A percentile compares a stretch with the other conserved stretches of the same genome.
Evolutionary conservation across 2,888 invertebrate species (phyloP).

Genomic region (Apodemia zela): DNA sequence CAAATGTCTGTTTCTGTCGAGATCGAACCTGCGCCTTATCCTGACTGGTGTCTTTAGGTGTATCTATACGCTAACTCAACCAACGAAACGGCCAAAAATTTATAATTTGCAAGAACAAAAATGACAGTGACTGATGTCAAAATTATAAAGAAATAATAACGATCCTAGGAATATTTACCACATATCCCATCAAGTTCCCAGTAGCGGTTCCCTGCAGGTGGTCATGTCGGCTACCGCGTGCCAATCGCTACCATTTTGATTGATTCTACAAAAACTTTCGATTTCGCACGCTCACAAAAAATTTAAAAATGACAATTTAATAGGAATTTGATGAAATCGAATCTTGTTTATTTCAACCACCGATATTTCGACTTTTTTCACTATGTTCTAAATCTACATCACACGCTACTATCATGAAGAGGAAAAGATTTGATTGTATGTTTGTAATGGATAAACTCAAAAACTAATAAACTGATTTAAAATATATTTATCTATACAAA

Average conservation of each 20-base stretch:
- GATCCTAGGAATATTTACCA: neutral
- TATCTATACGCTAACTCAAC: no score
- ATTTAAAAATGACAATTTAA: constrained; percentile 26
- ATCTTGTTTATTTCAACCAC: constrained; percentile 7
- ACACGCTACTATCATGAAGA: no score
- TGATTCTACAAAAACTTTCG: constrained; percentile 41
- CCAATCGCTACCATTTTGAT: constrained; percentile 22
- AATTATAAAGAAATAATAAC: neutral
- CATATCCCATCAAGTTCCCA: constrained; percentile 47
- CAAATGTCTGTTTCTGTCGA: no score
- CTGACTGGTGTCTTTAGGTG: no score
- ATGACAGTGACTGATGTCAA: constrained; percentile 21
- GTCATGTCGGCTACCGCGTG: constrained; percentile 25
- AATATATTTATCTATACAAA: no score
- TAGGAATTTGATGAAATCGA: constrained; percentile 22
- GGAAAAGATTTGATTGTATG: no score
- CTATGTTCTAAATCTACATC: no score
- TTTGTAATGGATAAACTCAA: no score
- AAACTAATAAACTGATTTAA: no score
- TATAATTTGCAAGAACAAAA: neutral
- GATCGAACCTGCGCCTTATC: no score
- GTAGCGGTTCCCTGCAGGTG: constrained; percentile 55
- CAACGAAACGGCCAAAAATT: neutral
- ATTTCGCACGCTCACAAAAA: constrained; percentile 56
- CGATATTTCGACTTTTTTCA: no score